Evolutionary conservation across 1,140 invertebrate genomes (phyloP), one percentile per base, ranked within the genome.

Genomic region (Nasonia longicornis): DNA sequence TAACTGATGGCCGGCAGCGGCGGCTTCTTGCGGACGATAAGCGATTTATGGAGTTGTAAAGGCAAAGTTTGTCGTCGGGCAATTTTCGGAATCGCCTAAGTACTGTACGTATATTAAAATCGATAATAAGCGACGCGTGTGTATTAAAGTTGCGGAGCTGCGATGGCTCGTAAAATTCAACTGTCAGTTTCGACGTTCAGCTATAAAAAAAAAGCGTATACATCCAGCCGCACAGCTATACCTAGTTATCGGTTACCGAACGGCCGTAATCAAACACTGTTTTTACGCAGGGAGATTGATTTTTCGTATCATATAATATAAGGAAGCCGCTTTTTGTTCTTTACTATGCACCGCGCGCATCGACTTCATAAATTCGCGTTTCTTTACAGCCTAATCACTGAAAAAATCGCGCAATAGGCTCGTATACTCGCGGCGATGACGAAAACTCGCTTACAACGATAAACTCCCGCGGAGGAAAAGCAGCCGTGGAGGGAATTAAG

Each of bases 11-110:
- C 31, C 20, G 42, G 8, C 14, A 35, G 31, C 31, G 31, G 69
- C 38, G 14, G 70, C n/a, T 48, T 72, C 52, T 58, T 58, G 26
- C 29, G 14, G 29, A 3, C 16, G 52, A 75, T 64, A 64, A 75
- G 63, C 48, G 73, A 58, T 58, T 58, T 58, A 58, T 58, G 16
- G 52, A 75, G 31, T 38, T 75, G 73, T 64, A 77, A 45, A 45
- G 74, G 42, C 52, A 58, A n/a, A 77, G 74, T 42, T 77, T 66
- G 74, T 22, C 22, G 7, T 29, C n/a, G 4, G 31, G 22, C 12
- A 75, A 75, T 75, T 38, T 75, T 63, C 52, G 73, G n/a, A 58
- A 74, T 45, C n/a, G 38, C 70, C 20, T 52, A 11, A 35, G 31
- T 35, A 6, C 31, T 3, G 31, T 35, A 6, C 0, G 3, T 12